Evolutionary conservation across 1,140 invertebrate genomes (phyloP).

Genomic region (Lamellibrachia luymesi): DNA sequence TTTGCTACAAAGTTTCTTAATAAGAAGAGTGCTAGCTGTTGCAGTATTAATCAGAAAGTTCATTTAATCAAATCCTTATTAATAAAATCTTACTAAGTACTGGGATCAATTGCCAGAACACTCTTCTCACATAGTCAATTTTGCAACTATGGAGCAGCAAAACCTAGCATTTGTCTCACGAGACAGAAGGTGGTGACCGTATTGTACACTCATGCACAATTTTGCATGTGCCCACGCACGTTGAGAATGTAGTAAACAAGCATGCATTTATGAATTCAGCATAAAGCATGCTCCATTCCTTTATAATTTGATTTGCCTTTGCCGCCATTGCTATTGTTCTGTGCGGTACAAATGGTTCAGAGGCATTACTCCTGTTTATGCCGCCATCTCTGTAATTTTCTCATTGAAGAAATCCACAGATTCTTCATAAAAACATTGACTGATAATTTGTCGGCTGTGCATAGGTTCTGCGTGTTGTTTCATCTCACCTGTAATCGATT

Average conservation of each 20-base stretch:
- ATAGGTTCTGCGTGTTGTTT: background rate
- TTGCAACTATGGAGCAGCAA: background rate
- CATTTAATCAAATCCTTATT: background rate
- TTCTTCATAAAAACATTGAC: background rate
- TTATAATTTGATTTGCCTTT: background rate
- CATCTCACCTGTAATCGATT: background rate
- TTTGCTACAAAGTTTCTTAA: background rate
- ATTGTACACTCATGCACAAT: background rate
- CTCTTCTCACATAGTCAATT: background rate
- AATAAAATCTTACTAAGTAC: background rate
- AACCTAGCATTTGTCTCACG: background rate
- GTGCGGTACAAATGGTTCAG: background rate
- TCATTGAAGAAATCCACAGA: background rate
- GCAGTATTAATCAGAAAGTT: background rate
- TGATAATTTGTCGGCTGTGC: background rate
- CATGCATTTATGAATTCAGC: background rate
- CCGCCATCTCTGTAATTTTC: background rate
- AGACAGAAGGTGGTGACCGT: background rate
- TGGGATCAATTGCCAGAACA: background rate
- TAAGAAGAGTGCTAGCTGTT: background rate
- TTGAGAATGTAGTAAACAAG: background rate
- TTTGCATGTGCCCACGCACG: background rate
- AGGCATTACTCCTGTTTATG: background rate
- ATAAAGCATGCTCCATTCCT: background rate
- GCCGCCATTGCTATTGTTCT: background rate